A percentile compares a stretch with the other conserved stretches of the same genome.
Conservation (phyloP, 2,113 vertebrate species). For the Hirundichthys speculiger region DNA sequence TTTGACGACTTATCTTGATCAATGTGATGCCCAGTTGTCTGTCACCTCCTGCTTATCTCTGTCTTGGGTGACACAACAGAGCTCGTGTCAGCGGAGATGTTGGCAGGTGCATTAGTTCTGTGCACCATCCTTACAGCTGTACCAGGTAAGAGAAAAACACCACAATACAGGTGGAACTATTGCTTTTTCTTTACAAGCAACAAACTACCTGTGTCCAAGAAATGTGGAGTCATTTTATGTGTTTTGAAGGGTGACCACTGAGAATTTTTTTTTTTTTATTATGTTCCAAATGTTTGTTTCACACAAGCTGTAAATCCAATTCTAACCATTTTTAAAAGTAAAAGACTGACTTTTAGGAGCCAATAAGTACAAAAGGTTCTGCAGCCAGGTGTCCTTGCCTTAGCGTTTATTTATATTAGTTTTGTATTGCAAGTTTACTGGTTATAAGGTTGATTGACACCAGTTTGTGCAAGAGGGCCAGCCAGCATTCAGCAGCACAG, state of each 20-base stretch:
- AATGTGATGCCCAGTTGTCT: slow-evolving; percentile 12
- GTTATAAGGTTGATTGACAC: slow-evolving; percentile 77
- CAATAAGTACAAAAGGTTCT: slow-evolving; percentile 31
- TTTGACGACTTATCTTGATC: not conserved
- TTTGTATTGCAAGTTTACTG: too few species aligned
- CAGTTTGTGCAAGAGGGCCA: slow-evolving; percentile 76
- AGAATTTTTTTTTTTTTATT: not conserved
- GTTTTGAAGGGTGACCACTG: not conserved
- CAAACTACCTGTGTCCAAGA: not conserved
- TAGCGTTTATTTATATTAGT: slow-evolving; percentile 81
- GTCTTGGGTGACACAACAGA: slow-evolving; percentile 54
- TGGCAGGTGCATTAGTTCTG: slow-evolving; percentile 73
- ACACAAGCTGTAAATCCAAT: not conserved
- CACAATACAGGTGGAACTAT: not conserved
- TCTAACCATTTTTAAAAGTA: not conserved
- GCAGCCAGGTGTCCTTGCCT: slow-evolving; percentile 73
- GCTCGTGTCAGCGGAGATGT: slow-evolving; percentile 74
- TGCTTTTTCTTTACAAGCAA: not conserved
- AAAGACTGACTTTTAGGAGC: slow-evolving; percentile 10
- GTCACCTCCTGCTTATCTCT: slow-evolving; percentile 19
- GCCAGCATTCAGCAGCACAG: slow-evolving; percentile 57
- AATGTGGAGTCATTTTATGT: not conserved
- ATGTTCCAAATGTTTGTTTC: not conserved
- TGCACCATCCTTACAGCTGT: slow-evolving; percentile 67
- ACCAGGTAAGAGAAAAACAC: slow-evolving; percentile 64